These are phyloP conservation scores for Pelecanus crispus DNA, from an alignment of 2,113 vertebrate genomes.

Conservation along the genomic window DNA sequence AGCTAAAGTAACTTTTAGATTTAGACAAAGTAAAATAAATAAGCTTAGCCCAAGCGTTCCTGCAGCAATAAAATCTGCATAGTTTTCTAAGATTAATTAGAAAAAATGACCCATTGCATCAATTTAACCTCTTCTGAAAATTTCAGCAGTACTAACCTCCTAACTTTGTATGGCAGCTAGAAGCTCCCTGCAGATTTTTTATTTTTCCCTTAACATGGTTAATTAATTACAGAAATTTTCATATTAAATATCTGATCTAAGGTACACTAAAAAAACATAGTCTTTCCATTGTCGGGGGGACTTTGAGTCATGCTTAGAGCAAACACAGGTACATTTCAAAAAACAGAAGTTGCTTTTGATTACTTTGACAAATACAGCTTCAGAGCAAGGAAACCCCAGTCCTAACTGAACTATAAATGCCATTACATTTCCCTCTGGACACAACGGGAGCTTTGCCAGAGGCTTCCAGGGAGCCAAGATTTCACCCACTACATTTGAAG, in stretches of 20 bases:
- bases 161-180: background rate
- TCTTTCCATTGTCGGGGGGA: background rate
- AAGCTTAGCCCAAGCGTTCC: background rate
- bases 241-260: background rate
- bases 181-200: background rate
- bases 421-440: background rate
- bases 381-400: background rate
- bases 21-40: constrained; percentile 42
- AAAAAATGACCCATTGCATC: background rate
- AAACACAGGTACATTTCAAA: background rate
- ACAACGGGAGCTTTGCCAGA: background rate
- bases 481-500: background rate
- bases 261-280: background rate
- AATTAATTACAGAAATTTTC: constrained; percentile 14
- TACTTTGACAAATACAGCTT: background rate
- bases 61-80: background rate
- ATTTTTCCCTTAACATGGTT: background rate
- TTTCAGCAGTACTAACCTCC: background rate
- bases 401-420: background rate
- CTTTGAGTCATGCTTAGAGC: background rate
- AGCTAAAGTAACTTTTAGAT: constrained; percentile 7
- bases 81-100: background rate
- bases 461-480: background rate
- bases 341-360: background rate
- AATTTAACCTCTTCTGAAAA: background rate